Base-by-base conservation (phyloP, 2,888 invertebrate species). In the Sabatieria punctata region DNA sequence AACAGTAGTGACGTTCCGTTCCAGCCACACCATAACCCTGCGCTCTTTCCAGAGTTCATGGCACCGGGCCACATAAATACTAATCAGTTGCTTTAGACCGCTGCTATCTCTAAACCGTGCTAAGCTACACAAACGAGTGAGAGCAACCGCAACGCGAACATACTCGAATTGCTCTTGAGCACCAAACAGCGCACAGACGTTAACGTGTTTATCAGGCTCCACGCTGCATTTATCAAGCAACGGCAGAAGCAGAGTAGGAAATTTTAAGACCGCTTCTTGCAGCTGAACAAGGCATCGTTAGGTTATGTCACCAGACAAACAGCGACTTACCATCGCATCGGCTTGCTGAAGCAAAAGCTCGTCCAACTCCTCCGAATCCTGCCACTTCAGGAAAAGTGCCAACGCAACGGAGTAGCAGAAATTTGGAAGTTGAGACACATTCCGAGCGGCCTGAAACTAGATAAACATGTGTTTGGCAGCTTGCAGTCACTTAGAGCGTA, bases 341-440 rank as follows among this genome's bases (percentile, higher is more conserved):
- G 72, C 71, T n/a, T 56, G 54, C 4, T 46, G 49, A 21, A 53
- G 51, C 15, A 57, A 48, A 21, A 54, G 55, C 42, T 60, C 60
- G 11, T 55, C 43, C 13, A 54, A 53, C 24, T 54, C 52, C 2
- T 50, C 54, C 1, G 49, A 49, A 33, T 54, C 52, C 41, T 72
- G 68, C 33, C 44, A 27, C 33, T 53, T 45, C 25, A 56, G 74
- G 64, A 77, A 80, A 56, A 77, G 69, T 2, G 82, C 82, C 54
- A 85, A 68, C 0, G 85, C 80, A 49, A 80, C 70, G 1, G 84
- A 83, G 65, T 78, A 85, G 0, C 81, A 79, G 73, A 84, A 80
- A 65, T 85, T 86, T n/a, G 86, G 86, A 49, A 88, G 68, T 64
- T 82, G 80, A 36, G 77, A 75, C 39, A 84, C 68, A 68, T 82